Evolutionary conservation across 53 echinoderm and acorn worm genomes (phyloP), one percentile per base, ranked within the genome.

Genomic region (Arbacia lixula): DNA sequence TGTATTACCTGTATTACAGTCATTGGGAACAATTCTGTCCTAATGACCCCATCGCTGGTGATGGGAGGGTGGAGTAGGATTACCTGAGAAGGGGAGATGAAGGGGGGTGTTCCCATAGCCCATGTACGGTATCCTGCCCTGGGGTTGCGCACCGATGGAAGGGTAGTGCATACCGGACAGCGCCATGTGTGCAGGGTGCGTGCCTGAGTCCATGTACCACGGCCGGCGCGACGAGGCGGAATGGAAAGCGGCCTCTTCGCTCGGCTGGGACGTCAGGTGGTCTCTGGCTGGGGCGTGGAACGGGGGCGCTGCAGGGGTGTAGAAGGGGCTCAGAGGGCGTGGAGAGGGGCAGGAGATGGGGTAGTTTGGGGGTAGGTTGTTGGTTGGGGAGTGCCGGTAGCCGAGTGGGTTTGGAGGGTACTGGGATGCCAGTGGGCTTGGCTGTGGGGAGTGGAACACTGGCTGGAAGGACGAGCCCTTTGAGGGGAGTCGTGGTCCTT

Each of bases 111-210:
- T 60, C 9, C 30, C 22, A 37, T 79, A 79, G n/a, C 79, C 79
- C 79, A 79, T 79, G 56, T 79, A 79, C 4, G 60, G 79, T 27
- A 60, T 38, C 30, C 79, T 60, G 29, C 11, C 3, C n/a, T 79
- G 79, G 39, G 60, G 14, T 27, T 79, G 79, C 4, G 60, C 79
- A 11, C 75, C 75, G 53, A 54, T 75, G n/a, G 28, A 8, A 4
- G 79, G 79, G 30, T 60, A 60, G 42, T 79, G 79, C 79, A 79
- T 79, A 29, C 79, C 41, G 62, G 79, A 60, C 2, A 79, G 79
- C 24, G 79, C 79, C 36, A 79, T 25, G 38, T 60, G 40, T 37
- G 79, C 79, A 39, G 38, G 79, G 16, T 79, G 79, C 16, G 58
- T 79, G 29, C 79, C 35, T 16, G 79, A 21, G 39, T 79, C 79